These are phyloP conservation scores for Pseudomyrmex dendroicus DNA, from an alignment of 1,140 invertebrate species.

Conservation along the genomic window DNA sequence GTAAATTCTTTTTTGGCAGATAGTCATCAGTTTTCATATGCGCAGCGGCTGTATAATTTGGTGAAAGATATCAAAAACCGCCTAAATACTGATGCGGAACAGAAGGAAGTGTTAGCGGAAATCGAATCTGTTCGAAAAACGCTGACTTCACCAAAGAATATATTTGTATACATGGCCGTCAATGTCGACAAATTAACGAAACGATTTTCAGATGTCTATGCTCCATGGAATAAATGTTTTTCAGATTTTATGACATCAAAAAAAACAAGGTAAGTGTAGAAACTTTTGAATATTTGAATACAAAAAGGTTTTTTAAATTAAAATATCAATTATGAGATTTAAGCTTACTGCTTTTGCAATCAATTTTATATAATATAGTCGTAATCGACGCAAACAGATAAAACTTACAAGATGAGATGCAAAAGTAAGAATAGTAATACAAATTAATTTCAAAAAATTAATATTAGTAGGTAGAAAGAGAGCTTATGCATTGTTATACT, in stretches of 20 bases:
- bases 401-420: no score
- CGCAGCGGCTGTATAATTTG: conserved; percentile 89
- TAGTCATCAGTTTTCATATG: conserved; percentile 86
- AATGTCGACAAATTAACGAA: conserved; percentile 88
- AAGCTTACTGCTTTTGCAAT: no score
- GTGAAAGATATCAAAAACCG: conserved; percentile 88
- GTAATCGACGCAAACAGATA: no score
- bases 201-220: conserved; percentile 83
- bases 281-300: not conserved
- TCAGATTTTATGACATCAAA: conserved; percentile 69
- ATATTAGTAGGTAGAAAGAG: no score
- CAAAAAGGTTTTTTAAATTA: no score
- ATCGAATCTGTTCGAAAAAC: conserved; percentile 87
- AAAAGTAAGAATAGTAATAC: no score
- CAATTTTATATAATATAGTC: no score
- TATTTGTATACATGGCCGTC: conserved; percentile 90
- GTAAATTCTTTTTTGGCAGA: conserved; percentile 82
- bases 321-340: no score
- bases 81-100: conserved; percentile 86
- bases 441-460: no score
- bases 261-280: conserved; percentile 79
- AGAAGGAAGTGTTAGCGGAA: conserved; percentile 86
- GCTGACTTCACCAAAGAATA: conserved; percentile 87
- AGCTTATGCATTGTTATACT: no score
- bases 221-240: conserved; percentile 86